These are phyloP conservation scores for Geopemphigus sp. DNA, from an alignment of 1,140 invertebrate species.

Conservation along the genomic window DNA sequence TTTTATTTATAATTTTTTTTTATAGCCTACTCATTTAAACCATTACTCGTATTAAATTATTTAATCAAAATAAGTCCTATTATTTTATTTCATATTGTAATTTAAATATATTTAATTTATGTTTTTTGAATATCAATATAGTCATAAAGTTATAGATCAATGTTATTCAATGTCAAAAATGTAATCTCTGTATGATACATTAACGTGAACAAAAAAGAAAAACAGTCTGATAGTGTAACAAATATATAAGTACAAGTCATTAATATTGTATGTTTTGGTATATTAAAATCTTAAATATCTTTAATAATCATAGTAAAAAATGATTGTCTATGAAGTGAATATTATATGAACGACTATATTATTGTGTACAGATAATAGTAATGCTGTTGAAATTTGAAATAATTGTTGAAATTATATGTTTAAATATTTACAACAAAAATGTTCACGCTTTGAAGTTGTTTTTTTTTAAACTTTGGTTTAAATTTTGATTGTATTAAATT, in stretches of 20 bases:
- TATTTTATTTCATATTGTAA: neutral
- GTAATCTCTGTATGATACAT: neutral
- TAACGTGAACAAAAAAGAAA: neutral
- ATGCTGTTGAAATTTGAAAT: too few relatives aligned
- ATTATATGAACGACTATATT: too few relatives aligned
- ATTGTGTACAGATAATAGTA: too few relatives aligned
- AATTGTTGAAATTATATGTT: too few relatives aligned
- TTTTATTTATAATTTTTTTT: neutral
- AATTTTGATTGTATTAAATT: too few relatives aligned
- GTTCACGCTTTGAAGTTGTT: too few relatives aligned
- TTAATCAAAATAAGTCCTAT: conserved; percentile 12
- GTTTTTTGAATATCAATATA: conserved; percentile 5
- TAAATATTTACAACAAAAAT: too few relatives aligned
- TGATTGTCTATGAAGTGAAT: too few relatives aligned
- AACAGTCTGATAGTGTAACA: neutral
- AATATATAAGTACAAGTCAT: neutral
- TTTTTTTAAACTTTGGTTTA: too few relatives aligned
- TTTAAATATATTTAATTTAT: conserved; percentile 26
- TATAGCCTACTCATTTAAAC: neutral
- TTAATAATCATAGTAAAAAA: too few relatives aligned
- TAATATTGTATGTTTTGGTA: neutral
- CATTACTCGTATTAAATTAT: neutral
- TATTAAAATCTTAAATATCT: neutral
- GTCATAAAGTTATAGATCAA: neutral
- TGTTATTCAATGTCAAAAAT: neutral